Percentiles rank a stretch among this genome's conserved stretches.
phyloP scores from a whole-genome alignment of 1,140 invertebrate genomes.

The Drosophila kanapiae region DNA sequence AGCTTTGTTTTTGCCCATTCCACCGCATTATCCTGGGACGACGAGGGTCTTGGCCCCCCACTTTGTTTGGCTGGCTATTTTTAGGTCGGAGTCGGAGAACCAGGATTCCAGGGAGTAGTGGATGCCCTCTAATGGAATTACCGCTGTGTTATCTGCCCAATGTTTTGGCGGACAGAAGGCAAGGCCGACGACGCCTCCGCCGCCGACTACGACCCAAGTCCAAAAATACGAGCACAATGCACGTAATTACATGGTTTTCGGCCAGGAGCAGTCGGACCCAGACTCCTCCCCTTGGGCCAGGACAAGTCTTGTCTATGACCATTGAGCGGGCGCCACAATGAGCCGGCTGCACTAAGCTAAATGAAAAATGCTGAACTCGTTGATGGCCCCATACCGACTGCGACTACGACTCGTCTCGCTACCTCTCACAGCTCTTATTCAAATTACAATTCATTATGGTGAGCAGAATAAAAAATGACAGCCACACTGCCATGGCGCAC shows the following conservation, averaged over 20 bases:
- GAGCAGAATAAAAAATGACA: constrained; percentile 59
- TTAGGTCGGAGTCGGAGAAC: constrained; percentile 24
- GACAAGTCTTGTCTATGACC: constrained; percentile 55
- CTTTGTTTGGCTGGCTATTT: constrained; percentile 48
- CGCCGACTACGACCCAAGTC: constrained; percentile 52
- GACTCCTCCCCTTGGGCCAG: constrained; percentile 5
- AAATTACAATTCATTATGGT: constrained; percentile 80
- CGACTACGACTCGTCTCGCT: constrained; percentile 26
- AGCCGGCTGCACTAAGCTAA: constrained; percentile 73
- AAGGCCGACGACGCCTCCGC: not conserved
- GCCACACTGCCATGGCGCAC: constrained; percentile 23
- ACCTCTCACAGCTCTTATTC: constrained; percentile 64
- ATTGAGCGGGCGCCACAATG: constrained; percentile 59
- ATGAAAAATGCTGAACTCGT: constrained; percentile 71
- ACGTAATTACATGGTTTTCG: constrained; percentile 61
- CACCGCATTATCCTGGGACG: not conserved
- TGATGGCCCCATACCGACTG: constrained; percentile 11
- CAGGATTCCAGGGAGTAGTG: constrained; percentile 27
- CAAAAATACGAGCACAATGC: constrained; percentile 50
- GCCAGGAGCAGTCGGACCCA: constrained; percentile 30
- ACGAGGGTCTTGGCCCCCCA: constrained; percentile 11
- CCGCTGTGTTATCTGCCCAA: constrained; percentile 60
- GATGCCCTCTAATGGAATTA: constrained; percentile 69
- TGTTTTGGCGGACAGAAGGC: constrained; percentile 65
- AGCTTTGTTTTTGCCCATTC: constrained; percentile 20